Conservation (phyloP, 2,797 vertebrate species). For the Iguana delicatissima region DNA sequence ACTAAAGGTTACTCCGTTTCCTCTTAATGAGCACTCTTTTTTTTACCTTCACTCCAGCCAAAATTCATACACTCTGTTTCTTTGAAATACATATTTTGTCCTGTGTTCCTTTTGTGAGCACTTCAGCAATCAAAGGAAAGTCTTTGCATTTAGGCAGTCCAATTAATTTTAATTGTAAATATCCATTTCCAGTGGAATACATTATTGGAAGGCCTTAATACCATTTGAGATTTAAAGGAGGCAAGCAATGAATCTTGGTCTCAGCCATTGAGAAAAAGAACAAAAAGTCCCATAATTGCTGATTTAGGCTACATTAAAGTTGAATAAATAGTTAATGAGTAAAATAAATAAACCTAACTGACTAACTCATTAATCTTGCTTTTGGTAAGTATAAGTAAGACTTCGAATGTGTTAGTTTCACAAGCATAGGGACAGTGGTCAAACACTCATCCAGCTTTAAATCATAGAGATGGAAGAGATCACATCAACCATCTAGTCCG, state of each 20-base stretch:
- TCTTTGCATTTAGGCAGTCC: slow-evolving; percentile 60
- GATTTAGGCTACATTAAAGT: slow-evolving; percentile 53
- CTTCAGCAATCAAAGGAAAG: slow-evolving; percentile 54
- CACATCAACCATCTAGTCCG: too few species aligned
- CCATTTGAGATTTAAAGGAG: slow-evolving; percentile 38
- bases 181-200: slow-evolving; percentile 57
- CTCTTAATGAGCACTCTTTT: slow-evolving; percentile 58
- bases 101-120: slow-evolving; percentile 54
- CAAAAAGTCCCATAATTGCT: slow-evolving; percentile 53
- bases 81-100: slow-evolving; percentile 69
- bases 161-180: slow-evolving; percentile 69
- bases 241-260: slow-evolving; percentile 58
- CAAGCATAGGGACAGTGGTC: not conserved
- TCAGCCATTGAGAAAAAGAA: slow-evolving; percentile 51
- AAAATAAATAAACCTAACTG: slow-evolving; percentile 36
- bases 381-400: slow-evolving; percentile 49
- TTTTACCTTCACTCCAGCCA: slow-evolving; percentile 38
- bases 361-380: slow-evolving; percentile 58
- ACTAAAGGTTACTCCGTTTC: slow-evolving; percentile 56
- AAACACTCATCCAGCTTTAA: not conserved
- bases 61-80: slow-evolving; percentile 60
- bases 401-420: slow-evolving; percentile 28
- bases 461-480: not conserved
- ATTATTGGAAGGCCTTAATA: slow-evolving; percentile 35
- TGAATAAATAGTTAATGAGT: slow-evolving; percentile 61